Base-by-base conservation (phyloP, 1,140 invertebrate species). In the Eumeta japonica region DNA sequence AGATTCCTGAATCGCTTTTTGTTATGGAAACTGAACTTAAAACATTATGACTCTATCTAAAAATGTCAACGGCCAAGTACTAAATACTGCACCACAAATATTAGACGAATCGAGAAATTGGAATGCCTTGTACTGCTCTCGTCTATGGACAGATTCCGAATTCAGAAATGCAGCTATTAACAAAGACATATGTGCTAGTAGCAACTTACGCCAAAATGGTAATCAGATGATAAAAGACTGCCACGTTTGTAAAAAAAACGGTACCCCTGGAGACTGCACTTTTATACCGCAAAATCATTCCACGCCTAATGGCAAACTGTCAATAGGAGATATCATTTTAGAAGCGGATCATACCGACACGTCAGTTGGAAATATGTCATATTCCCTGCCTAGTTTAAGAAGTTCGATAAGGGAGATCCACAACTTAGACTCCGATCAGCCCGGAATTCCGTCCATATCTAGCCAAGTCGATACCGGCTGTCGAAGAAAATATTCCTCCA, bases 401-500 rank as follows among this genome's bases (percentile, higher is more conserved):
- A 10, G 5, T 9, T 30, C 4, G 10, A 10, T 30, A 10, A 30
- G 7, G 5, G 7, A 10, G 13, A 30, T 11, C 4, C 41, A 34
- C 2, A 16, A 13, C 39, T 18, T 13, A 36, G n/a, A n/a, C n/a
- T n/a, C 16, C 1, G 51, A 34, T 29, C 51, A 51, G 29, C 39
- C 39, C 40, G 56, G 52, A 41, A 66, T 77, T 55, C 68, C 73
- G 34, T 67, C 64, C 17, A 70, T 77, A 58, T 76, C 73, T 17
- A 60, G 55, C 43, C 63, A 72, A 47, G 52, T 76, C 9, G 75
- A 76, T 48, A 48, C 46, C 5, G 60, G 47, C 48, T 49, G 61
- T 45, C 49, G 58, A 12, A 57, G 58, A 37, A 70, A 68, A 44
- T 74, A 52, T 55, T 59, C 50, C 35, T 58, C 64, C 28, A 58